phyloP scores from a whole-genome alignment of 2,797 vertebrate species.

The Phalloptychus januarius region DNA sequence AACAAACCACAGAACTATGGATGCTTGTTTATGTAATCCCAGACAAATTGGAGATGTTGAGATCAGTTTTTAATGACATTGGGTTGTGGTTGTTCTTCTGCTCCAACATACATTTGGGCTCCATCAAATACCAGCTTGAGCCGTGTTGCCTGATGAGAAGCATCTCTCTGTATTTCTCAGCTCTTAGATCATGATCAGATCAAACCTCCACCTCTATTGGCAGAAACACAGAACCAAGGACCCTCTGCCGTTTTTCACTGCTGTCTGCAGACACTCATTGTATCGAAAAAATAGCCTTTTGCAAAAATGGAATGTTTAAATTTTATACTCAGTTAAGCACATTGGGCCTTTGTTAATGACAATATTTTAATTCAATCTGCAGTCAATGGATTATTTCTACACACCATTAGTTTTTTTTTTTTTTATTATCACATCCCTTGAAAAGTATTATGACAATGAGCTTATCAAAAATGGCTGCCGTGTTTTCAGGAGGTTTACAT shows the following conservation, averaged over 20 bases:
- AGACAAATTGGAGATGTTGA: not conserved
- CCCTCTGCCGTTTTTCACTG: not conserved
- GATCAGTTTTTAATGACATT: not conserved
- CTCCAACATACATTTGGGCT: not conserved
- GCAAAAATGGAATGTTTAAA: not conserved
- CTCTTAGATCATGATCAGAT: not conserved
- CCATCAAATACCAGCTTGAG: not conserved
- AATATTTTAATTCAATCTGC: not conserved
- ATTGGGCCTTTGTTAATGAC: not conserved
- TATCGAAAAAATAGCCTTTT: not conserved
- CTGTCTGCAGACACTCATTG: not conserved
- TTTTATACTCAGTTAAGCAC: not conserved
- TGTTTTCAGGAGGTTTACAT: not conserved
- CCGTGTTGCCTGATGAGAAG: not conserved
- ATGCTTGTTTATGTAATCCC: not conserved
- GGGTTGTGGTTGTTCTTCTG: not conserved
- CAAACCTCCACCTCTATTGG: not conserved
- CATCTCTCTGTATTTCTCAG: not conserved
- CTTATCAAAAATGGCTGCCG: not conserved
- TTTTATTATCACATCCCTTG: constrained; percentile 18
- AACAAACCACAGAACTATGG: not conserved
- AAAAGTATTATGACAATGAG: not conserved
- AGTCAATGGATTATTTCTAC: constrained; percentile 28
- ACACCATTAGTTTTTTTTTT: not conserved
- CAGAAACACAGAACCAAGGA: not conserved